Base-by-base conservation (phyloP, 2,888 invertebrate species). In the Eucriotettix oculatus region DNA sequence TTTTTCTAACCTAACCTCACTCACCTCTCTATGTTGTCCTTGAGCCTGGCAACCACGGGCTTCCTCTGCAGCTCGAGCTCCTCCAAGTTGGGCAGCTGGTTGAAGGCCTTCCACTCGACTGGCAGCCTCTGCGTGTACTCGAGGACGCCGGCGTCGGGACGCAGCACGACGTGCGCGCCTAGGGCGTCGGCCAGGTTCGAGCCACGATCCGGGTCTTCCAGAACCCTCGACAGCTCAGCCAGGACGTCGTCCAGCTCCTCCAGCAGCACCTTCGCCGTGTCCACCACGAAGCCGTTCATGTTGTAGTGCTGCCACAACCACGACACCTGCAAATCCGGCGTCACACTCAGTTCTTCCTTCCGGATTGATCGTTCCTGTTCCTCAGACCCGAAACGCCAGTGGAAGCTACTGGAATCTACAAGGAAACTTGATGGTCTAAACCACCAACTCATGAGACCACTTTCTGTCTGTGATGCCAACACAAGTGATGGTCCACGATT, bases 61-160 rank as follows among this genome's bases (percentile, higher is more conserved):
- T 53, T 53, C 42, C 53, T 7, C 59, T 60, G 43, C 59, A 52
- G 40, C 40, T 62, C 59, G 40, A 67, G 59, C 57, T 67, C 61
- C 12, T 63, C 48, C 57, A 68, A 66, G 43, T 67, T 64, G 1
- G 71, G 71, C 16, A 65, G 41, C 48, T 68, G 62, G 14, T 67
- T 66, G 61, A 71, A 70, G 52, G 67, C 67, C 11, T 66, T 63
- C 71, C 71, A 71, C 29, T 67, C 64, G 14, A 71, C 54, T 10
- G 70, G 67, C 9, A 71, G 64, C 2, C 66, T 65, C 58, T 70
- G 69, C 42, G 67, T 67, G 60, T 67, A 68, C 56, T 69, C 68
- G 48, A 70, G 60, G 10, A 64, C 60, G 5, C 71, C 70, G 12
- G 62, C 59, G 16, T 68, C 67, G 11, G 66, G 58, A 9, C 69